Conservation (phyloP, 2,113 vertebrate species). For the Amblyornis subalaris region DNA sequence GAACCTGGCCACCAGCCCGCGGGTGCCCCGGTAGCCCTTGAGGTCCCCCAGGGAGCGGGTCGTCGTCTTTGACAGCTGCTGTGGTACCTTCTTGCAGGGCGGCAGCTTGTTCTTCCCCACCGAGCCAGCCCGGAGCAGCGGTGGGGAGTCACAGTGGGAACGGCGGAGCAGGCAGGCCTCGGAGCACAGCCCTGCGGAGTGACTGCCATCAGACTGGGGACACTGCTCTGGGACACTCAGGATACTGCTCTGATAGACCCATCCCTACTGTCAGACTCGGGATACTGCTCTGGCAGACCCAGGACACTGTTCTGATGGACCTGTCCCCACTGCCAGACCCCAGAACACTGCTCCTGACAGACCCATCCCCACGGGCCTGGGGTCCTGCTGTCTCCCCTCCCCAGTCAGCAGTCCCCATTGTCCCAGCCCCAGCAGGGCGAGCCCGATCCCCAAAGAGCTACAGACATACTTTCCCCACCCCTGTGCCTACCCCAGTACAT, state of each 20-base stretch:
- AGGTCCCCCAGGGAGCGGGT: constrained; percentile 91
- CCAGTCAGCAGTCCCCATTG: rapidly evolving
- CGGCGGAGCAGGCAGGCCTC: constrained; percentile 78
- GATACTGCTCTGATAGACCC: background rate
- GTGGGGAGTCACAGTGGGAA: constrained; percentile 70
- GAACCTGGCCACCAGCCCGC: constrained; percentile 87
- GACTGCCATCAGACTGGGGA: rapidly evolving
- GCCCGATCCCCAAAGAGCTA: background rate
- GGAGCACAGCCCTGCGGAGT: constrained; percentile 76
- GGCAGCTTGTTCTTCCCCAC: constrained; percentile 57
- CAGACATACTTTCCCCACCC: rapidly evolving
- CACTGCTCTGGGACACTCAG: rapidly evolving
- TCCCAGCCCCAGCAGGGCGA: background rate
- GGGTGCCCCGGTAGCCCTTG: constrained; percentile 79
- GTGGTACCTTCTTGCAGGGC: background rate
- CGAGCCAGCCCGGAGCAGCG: constrained; percentile 54
- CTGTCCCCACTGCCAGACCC: background rate
- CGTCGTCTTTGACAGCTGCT: constrained; percentile 54
- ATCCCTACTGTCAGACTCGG: rapidly evolving
- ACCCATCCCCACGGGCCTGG: rapidly evolving
- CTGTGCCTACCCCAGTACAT: background rate
- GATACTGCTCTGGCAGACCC: background rate
- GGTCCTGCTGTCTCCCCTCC: background rate
- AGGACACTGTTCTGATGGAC: background rate
- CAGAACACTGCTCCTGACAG: background rate